Evolutionary conservation across 2,797 vertebrate species (phyloP), one percentile per base, ranked within the genome.

Genomic region (Cossypha caffra): DNA sequence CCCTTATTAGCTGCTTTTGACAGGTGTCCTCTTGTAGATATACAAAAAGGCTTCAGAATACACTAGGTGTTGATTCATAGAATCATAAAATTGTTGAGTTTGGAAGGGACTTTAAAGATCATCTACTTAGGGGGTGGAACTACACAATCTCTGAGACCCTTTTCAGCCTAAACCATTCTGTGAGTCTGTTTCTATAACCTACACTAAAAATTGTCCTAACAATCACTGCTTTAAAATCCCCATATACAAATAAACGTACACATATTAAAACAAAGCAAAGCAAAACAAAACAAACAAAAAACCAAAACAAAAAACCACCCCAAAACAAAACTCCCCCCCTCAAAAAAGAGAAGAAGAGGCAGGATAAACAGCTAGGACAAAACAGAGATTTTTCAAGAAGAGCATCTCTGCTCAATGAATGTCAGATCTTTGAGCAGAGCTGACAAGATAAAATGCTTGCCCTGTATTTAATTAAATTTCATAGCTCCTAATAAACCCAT

Each of bases 401-500:
- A 76, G 1, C 16, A 50, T 71, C 45, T 69, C 33, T 3, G 1
- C 31, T 43, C 62, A 35, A 13, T 50, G 77, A 86, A 77, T 88
- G 59, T 93, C 89, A 76, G 54, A 75, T 42, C 21, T 87, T 77
- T 62, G 58, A 94, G 77, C 33, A 93, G 64, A 81, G 35, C 64
- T 91, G 74, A 88, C 19, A 91, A 82, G 75, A 95, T 69, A 51
- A 93, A 96, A 80, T 88, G 58, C 26, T 78, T 86, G 33, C 31
- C 86, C 48, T 86, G 37, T 38, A 80, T 80, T 90, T 92, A 76
- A 91, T 95, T 92, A 93, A 93, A 95, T 90, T 55, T 90, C 57
- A 61, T 7, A 16, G 57, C 57, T 82, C 58, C 84, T 74, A 92
- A 64, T 76, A 87, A 91, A 68, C 31, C 73, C 20, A 69, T 17